Evolutionary conservation across 2,113 vertebrate species (phyloP).

Genomic region (Phocoena sinus): DNA sequence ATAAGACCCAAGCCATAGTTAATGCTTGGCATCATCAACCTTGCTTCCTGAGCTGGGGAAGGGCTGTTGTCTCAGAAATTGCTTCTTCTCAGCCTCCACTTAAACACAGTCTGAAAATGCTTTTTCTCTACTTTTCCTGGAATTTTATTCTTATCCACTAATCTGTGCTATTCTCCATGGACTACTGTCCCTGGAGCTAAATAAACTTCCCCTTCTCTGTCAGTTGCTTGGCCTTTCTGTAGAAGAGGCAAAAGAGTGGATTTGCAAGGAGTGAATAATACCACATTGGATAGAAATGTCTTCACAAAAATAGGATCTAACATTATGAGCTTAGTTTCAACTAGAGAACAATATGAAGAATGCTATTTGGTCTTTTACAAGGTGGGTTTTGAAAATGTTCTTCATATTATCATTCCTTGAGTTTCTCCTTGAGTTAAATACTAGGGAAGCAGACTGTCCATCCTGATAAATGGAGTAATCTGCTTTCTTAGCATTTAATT

Average conservation of each 20-base stretch:
- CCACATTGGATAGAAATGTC: not conserved
- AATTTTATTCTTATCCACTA: not conserved
- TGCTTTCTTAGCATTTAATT: constrained; percentile 17
- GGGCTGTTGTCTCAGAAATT: not conserved
- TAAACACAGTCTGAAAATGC: not conserved
- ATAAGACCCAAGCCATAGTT: not conserved
- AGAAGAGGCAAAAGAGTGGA: not conserved
- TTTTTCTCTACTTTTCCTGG: not conserved
- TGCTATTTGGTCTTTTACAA: not conserved
- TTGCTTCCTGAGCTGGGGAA: not conserved
- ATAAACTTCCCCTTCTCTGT: not conserved
- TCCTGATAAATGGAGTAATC: not conserved
- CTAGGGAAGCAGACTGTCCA: not conserved
- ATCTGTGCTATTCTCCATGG: not conserved
- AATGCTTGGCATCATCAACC: not conserved
- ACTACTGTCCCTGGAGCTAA: not conserved
- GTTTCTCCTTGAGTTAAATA: constrained; percentile 16
- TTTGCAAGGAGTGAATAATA: not conserved
- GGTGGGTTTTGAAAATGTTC: not conserved
- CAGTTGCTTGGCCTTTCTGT: not conserved
- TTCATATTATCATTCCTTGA: not conserved
- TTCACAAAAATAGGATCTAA: not conserved
- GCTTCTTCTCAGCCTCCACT: not conserved
- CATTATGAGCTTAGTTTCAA: not conserved
- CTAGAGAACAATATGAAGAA: not conserved